A percentile compares a stretch with the other conserved stretches of the same genome.
Conservation (phyloP, 2,113 vertebrate species). For the Eupsittula cactorum region DNA sequence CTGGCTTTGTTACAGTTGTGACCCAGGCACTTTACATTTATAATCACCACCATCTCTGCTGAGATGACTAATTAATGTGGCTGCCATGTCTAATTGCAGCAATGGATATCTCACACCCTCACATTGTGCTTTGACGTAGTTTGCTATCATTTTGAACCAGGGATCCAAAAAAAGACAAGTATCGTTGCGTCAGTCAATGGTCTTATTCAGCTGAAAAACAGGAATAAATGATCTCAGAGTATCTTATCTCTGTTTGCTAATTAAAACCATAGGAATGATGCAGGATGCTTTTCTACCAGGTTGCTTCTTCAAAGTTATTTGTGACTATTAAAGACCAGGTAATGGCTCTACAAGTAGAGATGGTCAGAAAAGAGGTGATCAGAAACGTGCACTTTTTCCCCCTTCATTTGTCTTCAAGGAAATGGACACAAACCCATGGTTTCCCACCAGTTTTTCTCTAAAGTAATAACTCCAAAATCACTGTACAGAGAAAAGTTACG, state of each 20-base stretch:
- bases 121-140: constrained; percentile 49
- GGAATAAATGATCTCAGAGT: not conserved
- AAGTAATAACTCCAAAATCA: not conserved
- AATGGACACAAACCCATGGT: not conserved
- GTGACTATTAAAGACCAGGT: not conserved
- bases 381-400: not conserved
- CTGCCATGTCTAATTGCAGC: constrained; percentile 9
- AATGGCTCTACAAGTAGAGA: not conserved
- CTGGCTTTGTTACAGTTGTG: not conserved
- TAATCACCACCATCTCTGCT: not conserved
- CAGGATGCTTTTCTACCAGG: not conserved
- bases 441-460: not conserved
- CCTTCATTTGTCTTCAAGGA: not conserved
- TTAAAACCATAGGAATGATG: not conserved
- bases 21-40: not conserved
- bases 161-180: constrained; percentile 24
- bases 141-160: constrained; percentile 23
- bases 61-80: constrained; percentile 17
- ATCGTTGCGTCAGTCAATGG: not conserved
- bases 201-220: not conserved
- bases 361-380: not conserved
- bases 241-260: not conserved
- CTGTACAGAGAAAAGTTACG: not conserved
- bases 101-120: not conserved
- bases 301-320: not conserved